phyloP scores from a whole-genome alignment of 2,113 vertebrate species.

The Boleophthalmus pectinirostris region DNA sequence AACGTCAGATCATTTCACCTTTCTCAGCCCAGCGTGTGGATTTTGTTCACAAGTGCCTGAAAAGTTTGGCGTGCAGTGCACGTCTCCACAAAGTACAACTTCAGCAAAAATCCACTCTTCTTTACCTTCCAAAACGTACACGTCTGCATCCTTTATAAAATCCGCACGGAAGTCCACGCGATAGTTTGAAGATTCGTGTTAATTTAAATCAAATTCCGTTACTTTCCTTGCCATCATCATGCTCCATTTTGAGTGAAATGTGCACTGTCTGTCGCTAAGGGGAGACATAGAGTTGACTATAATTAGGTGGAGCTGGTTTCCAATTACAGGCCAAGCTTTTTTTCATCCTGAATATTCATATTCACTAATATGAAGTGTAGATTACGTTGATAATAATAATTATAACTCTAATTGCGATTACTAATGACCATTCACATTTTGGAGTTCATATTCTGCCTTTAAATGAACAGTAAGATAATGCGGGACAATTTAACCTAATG shows the following conservation, averaged over 20 bases:
- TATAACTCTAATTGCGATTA: not conserved
- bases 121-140: not conserved
- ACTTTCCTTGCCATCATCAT: conserved; percentile 19
- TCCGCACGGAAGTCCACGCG: not conserved
- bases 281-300: conserved; percentile 42
- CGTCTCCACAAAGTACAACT: not conserved
- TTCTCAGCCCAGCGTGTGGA: not conserved
- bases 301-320: conserved; percentile 48
- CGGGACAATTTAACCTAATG: too few species aligned
- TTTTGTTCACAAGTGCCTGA: conserved; percentile 3
- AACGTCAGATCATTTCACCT: not conserved
- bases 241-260: not conserved
- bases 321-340: conserved; percentile 22
- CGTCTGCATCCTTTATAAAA: not conserved
- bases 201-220: conserved; percentile 30
- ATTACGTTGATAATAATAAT: not conserved
- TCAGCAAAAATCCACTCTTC: not conserved
- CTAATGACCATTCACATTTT: too few species aligned
- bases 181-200: not conserved
- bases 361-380: not conserved
- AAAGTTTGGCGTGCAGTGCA: not conserved
- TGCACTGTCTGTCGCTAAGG: conserved; percentile 40
- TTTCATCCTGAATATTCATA: not conserved
- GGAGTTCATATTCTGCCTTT: not conserved
- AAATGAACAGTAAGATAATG: not conserved